Conservation (phyloP, 2,888 invertebrate genomes). For the Sphaerophoria rueppellii region DNA sequence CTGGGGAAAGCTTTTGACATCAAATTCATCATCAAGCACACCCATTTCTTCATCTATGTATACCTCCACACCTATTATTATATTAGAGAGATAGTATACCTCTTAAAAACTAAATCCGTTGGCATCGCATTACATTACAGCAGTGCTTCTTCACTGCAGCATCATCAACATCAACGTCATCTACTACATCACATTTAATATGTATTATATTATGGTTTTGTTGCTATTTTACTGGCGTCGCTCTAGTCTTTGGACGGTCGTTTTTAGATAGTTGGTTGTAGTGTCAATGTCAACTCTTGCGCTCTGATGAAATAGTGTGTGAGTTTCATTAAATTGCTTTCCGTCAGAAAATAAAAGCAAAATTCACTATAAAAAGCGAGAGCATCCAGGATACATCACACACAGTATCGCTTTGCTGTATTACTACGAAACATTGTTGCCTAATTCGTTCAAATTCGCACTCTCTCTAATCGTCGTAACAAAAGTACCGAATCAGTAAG, state of each 20-base stretch:
- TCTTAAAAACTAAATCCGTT: background rate
- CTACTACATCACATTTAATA: slow-evolving; percentile 45
- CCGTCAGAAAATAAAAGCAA: slow-evolving; percentile 64
- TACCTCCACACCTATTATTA: too few species aligned
- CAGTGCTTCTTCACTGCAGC: slow-evolving; percentile 37
- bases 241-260: background rate
- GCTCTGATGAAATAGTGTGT: slow-evolving; percentile 33
- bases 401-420: slow-evolving; percentile 35
- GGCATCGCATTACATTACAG: slow-evolving; percentile 10
- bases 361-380: slow-evolving; percentile 16
- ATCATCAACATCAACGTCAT: slow-evolving; percentile 42
- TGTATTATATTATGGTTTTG: slow-evolving; percentile 7
- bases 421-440: slow-evolving; percentile 9
- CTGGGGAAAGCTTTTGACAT: slow-evolving; percentile 63
- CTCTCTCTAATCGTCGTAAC: too few species aligned
- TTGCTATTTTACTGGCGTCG: background rate
- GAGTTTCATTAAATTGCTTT: slow-evolving; percentile 61
- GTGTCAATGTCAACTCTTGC: too few species aligned
- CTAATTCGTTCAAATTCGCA: background rate
- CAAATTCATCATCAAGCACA: slow-evolving; percentile 56
- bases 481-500: too few species aligned
- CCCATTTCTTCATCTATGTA: slow-evolving; percentile 7
- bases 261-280: background rate
- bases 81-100: slow-evolving; percentile 12
- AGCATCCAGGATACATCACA: slow-evolving; percentile 42